These are phyloP conservation scores for Drosophila maculinotata DNA, from an alignment of 2,888 invertebrate genomes.

Conservation along the genomic window DNA sequence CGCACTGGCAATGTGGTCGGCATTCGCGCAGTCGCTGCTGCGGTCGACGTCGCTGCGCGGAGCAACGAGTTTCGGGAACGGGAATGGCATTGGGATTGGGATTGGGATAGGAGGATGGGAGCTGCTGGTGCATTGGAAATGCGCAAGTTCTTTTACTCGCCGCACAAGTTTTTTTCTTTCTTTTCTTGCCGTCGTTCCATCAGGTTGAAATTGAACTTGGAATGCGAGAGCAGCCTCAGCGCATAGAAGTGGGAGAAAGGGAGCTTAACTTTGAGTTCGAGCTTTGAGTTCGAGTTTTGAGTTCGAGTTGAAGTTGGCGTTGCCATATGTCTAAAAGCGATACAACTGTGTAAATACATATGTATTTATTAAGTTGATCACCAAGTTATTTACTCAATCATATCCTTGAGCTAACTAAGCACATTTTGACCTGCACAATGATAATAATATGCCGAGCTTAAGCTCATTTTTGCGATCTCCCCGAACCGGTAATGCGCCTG, in stretches of 20 bases:
- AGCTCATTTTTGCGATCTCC: slow-evolving; percentile 12
- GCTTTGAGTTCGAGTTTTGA: background rate
- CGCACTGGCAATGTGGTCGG: slow-evolving; percentile 72
- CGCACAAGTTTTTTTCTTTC: slow-evolving; percentile 63
- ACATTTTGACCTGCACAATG: slow-evolving; percentile 23
- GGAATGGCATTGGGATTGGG: slow-evolving; percentile 22
- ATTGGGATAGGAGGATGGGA: slow-evolving; percentile 28
- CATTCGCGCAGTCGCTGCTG: slow-evolving; percentile 39
- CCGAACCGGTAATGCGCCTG: slow-evolving; percentile 42
- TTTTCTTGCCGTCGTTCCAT: slow-evolving; percentile 29
- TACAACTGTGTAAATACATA: background rate
- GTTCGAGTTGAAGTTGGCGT: slow-evolving; percentile 28
- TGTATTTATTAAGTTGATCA: slow-evolving; percentile 17
- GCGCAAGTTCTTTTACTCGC: slow-evolving; percentile 71
- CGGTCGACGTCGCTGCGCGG: slow-evolving; percentile 31
- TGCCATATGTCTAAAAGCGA: slow-evolving; percentile 40
- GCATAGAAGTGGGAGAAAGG: slow-evolving; percentile 36
- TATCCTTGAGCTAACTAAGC: slow-evolving; percentile 9
- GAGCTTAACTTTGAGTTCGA: slow-evolving; percentile 14
- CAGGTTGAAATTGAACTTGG: slow-evolving; percentile 51
- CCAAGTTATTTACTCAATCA: slow-evolving; percentile 19
- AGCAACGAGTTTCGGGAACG: slow-evolving; percentile 54
- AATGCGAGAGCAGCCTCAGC: slow-evolving; percentile 34
- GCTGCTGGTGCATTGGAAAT: slow-evolving; percentile 46
- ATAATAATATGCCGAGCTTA: slow-evolving; percentile 32